Evolutionary conservation across 2,888 invertebrate species (phyloP).

Genomic region (Brachyopa scutellaris): DNA sequence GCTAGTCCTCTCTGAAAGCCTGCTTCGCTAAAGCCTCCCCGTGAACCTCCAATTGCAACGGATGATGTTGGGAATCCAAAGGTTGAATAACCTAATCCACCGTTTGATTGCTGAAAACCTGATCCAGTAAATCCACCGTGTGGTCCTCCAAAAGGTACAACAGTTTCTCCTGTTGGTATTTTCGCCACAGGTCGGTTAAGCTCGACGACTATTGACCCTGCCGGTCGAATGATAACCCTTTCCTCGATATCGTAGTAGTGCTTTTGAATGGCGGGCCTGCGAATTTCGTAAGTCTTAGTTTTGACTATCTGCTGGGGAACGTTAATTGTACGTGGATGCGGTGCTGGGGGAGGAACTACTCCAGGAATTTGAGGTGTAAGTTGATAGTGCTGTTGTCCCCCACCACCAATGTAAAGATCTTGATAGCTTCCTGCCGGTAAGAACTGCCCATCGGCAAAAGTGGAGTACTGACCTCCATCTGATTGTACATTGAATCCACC

Average conservation of each 20-base stretch:
- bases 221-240: conserved; percentile 84
- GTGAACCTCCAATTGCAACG: conserved; percentile 2
- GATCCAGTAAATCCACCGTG: conserved; percentile 1
- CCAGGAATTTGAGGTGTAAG: conserved; percentile 70
- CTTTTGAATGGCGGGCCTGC: conserved; percentile 85
- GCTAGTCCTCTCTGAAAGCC: conserved; percentile 19
- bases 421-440: not conserved
- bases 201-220: conserved; percentile 85
- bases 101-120: conserved; percentile 22
- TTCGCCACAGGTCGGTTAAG: conserved; percentile 84
- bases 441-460: conserved; percentile 14
- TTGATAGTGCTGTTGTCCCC: conserved; percentile 29
- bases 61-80: too few relatives aligned
- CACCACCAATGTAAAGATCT: not conserved
- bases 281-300: conserved; percentile 84
- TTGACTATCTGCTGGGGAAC: conserved; percentile 84
- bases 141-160: conserved; percentile 76
- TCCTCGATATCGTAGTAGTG: conserved; percentile 86
- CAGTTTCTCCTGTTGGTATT: conserved; percentile 82
- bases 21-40: not conserved
- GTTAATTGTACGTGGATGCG: conserved; percentile 84
- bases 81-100: not conserved
- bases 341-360: conserved; percentile 82
- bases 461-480: conserved; percentile 14
- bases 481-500: conserved; percentile 68